Evolutionary conservation across 2,888 invertebrate species (phyloP).

Genomic region (Lasioglossum lativentre): DNA sequence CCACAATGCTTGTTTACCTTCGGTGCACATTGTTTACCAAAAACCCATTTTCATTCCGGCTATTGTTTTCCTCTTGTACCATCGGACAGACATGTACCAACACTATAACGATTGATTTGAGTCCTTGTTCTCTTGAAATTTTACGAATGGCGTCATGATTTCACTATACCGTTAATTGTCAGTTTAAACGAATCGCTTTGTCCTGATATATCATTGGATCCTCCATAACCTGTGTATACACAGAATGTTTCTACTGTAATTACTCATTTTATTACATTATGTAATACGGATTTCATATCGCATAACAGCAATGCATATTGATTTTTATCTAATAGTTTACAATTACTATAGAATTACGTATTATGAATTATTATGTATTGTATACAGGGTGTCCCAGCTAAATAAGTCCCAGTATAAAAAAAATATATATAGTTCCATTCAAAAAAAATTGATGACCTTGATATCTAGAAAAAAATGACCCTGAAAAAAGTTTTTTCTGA

Average conservation of each 20-base stretch:
- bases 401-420: too few relatives aligned
- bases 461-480: too few relatives aligned
- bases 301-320: neutral
- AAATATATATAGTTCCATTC: too few relatives aligned
- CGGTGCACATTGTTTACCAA: conserved; percentile 52
- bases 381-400: too few relatives aligned
- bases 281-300: neutral
- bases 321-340: too few relatives aligned
- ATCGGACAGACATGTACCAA: neutral
- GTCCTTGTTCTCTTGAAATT: conserved; percentile 20
- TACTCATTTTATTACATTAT: neutral
- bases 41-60: conserved; percentile 41
- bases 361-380: too few relatives aligned
- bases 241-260: neutral
- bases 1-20: conserved; percentile 48
- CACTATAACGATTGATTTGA: conserved; percentile 25
- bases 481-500: too few relatives aligned
- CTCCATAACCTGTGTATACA: neutral
- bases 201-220: neutral
- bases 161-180: conserved; percentile 24
- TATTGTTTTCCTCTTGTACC: conserved; percentile 38
- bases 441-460: too few relatives aligned
- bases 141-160: conserved; percentile 23
- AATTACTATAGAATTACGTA: too few relatives aligned
- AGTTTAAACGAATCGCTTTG: conserved; percentile 16